Base-by-base conservation (phyloP, 2,888 invertebrate genomes). In the Epirrhoe alternata region DNA sequence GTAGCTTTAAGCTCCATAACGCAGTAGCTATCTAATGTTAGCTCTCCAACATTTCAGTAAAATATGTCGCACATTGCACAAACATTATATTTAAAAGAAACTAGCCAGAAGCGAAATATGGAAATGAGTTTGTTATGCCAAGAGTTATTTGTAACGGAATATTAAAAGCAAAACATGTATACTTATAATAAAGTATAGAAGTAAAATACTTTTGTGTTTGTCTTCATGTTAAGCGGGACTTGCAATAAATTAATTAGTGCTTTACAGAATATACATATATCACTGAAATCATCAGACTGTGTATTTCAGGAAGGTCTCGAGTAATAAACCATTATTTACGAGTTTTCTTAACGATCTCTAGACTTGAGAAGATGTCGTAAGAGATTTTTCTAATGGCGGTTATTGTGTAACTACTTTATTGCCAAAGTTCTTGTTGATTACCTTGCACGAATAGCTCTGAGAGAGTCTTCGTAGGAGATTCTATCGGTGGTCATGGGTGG, bases 401-500 rank as follows among this genome's bases (percentile, higher is more conserved):
- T 42, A 12, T 42, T 42, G 38, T 12, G 12, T 42, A 42, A 42
- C 12, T 47, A 14, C 7, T 47, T 16, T 45, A 45, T 45, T n/a
- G 14, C 33, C n/a, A 35, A n/a, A 16, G 16, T 14, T n/a, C 16
- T 16, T 12, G 50, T 54, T 49, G 47, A 58, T 62, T 77, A 92
- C 92, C 86, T 87, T 12, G 82, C 74, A 45, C 90, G 78, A 5
- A 82, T 67, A 7, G 74, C 58, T 3, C 90, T 81, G 45, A 92
- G 56, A 1, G 86, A 75, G 31, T 92, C 91, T 0, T 92, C 92
- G 68, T 93, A 93, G 0, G 89, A 84, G 61, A 93, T 86, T 30
- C 79, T 71, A 61, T 91, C 91, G 0, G 90, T 92, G 56, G 90
- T 89, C 63, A 78, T 75, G 0, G 91, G 90, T 12, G 92, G 90